Evolutionary conservation across 92 coral and sea anemone species (phyloP), one percentile per base, ranked within the genome.

Genomic region (Anthopleura xanthogrammica): DNA sequence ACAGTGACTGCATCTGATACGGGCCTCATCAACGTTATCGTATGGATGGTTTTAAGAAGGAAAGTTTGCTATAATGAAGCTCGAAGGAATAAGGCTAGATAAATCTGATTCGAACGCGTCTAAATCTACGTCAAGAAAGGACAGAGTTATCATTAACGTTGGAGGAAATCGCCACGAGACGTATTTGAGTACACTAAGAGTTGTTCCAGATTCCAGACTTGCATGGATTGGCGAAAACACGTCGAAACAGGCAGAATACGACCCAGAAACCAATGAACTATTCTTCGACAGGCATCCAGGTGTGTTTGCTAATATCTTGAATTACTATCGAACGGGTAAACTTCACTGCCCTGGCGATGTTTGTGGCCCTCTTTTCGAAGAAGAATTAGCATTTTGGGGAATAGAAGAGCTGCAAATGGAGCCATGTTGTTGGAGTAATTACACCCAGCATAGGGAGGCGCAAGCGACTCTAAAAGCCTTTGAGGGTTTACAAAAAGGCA

Each of bases 391-490:
- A 23, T 97, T 94, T 79, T 97, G 99, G 99, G 99, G 99, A 41
- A 97, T 97, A 29, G 99, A 97, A 77, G 99, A 97, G 52, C 86
- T 97, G 17, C 99, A 97, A 75, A 97, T 97, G 99, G 99, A 97
- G 81, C 99, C 99, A 24, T 97, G 99, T 85, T 97, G 99, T 41
- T 97, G 99, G 99, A 94, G 98, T 46, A 97, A 95, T 72, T 97
- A 97, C 78, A 97, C 99, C 0, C 98, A 95, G 42, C 99, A 97
- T 77, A 88, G 99, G 7, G 98, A 97, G 2, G 99, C 99, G 0
- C 98, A 92, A 71, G 98, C 93, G 1, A 94, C 98, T 22, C 89
- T 94, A 0, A 97, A 97, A 80, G 99, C 98, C 10, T 97, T 97
- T 64, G 95, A 95, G 72, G 97, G 95, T 3, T 81, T 90, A 70